Conservation (phyloP, 2,797 vertebrate species). For the Dendrocincla tyrannina region DNA sequence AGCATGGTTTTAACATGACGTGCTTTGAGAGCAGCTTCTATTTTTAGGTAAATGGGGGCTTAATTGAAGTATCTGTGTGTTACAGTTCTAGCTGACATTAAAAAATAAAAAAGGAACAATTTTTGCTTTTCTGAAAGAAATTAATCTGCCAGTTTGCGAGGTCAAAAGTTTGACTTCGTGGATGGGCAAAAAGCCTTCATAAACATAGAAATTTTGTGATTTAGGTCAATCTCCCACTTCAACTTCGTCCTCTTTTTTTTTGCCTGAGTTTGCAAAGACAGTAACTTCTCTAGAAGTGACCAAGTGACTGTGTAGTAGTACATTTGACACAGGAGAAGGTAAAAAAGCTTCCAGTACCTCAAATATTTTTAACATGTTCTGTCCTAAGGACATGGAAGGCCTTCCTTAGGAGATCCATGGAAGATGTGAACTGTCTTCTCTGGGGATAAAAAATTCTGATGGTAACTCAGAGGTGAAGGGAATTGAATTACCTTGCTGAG, state of each 20-base stretch:
- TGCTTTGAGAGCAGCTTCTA: background rate
- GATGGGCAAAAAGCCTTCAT: background rate
- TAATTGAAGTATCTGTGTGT: background rate
- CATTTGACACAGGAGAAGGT: background rate
- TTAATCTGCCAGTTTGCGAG: background rate
- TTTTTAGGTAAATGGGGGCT: background rate
- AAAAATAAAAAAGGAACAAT: background rate
- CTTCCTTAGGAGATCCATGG: background rate
- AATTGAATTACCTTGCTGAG: background rate
- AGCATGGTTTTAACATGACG: background rate
- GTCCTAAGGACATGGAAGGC: background rate
- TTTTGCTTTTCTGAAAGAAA: constrained; percentile 9
- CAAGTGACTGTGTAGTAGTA: background rate
- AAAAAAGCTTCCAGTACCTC: background rate
- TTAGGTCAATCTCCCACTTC: background rate
- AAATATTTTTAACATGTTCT: background rate
- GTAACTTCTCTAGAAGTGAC: background rate
- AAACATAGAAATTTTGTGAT: background rate
- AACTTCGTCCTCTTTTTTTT: background rate
- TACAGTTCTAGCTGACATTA: background rate
- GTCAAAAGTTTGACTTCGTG: constrained; percentile 23
- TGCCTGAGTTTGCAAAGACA: background rate
- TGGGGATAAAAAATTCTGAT: background rate
- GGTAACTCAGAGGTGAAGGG: background rate
- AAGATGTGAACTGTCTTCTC: background rate